Conservation (phyloP, 2,888 invertebrate species). For the Pachliopta kotzebuea region DNA sequence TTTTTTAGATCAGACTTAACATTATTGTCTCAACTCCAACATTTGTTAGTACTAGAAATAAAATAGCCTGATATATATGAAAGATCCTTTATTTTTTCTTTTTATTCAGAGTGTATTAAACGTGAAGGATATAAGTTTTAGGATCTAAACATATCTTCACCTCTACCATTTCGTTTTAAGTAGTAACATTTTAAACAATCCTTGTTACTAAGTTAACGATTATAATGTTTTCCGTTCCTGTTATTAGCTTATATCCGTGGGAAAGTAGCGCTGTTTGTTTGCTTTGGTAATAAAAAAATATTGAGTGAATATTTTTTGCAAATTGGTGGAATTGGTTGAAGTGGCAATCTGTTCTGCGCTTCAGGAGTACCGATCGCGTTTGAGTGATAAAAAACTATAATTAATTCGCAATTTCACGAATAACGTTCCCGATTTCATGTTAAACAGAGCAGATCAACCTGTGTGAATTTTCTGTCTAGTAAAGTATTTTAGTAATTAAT, state of each 20-base stretch:
- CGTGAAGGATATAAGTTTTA: not conserved
- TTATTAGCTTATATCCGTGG: conserved; percentile 54
- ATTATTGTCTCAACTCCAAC: too few species aligned
- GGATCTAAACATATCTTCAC: not conserved
- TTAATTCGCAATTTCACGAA: conserved; percentile 51
- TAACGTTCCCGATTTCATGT: conserved; percentile 34
- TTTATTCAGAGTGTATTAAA: too few species aligned
- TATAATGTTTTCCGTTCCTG: conserved; percentile 32
- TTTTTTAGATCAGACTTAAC: not conserved
- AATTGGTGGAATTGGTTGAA: conserved; percentile 53
- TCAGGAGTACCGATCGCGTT: conserved; percentile 44
- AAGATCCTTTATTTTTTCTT: too few species aligned
- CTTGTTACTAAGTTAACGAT: conserved; percentile 38
- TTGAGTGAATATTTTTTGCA: conserved; percentile 51
- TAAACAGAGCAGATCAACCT: conserved; percentile 57
- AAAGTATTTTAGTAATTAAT: conserved; percentile 25
- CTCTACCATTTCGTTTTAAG: conserved; percentile 4
- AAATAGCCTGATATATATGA: too few species aligned
- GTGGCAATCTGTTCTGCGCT: conserved; percentile 60
- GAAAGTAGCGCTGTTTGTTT: conserved; percentile 53
- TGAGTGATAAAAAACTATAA: conserved; percentile 45
- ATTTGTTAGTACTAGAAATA: too few species aligned
- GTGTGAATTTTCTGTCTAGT: conserved; percentile 33
- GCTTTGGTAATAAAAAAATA: conserved; percentile 45
- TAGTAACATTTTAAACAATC: conserved; percentile 28